Conservation (phyloP, 1,140 invertebrate genomes). For the Caenorhabditis inopinata region DNA sequence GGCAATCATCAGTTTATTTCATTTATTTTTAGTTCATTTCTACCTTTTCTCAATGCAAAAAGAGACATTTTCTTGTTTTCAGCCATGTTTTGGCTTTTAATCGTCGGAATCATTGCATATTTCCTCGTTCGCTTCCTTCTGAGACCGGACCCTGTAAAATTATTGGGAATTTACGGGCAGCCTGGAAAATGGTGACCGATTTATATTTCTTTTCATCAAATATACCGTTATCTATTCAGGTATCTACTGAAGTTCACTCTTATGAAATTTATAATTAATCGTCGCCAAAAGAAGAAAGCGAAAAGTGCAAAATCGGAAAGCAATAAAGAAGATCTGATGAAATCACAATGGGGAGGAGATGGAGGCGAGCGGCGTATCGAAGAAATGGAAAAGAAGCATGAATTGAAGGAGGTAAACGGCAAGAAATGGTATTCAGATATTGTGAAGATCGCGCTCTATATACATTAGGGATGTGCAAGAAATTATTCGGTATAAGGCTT, state of each 20-base stretch:
- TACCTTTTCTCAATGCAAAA: not conserved
- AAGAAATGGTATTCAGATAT: too few relatives aligned
- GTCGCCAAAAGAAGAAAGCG: constrained; percentile 41
- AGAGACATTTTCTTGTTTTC: not conserved
- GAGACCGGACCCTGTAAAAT: constrained; percentile 24
- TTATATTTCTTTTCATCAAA: too few relatives aligned
- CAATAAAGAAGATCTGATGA: constrained; percentile 37
- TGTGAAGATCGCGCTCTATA: too few relatives aligned
- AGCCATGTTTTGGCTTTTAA: constrained; percentile 27
- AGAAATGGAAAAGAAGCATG: constrained; percentile 49
- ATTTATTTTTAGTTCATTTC: not conserved
- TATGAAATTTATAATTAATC: constrained; percentile 45
- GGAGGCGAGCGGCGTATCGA: constrained; percentile 38
- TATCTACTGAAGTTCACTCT: constrained; percentile 46
- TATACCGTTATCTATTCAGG: too few relatives aligned
- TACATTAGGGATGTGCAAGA: too few relatives aligned
- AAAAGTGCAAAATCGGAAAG: not conserved
- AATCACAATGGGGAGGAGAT: constrained; percentile 21
- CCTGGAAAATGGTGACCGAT: constrained; percentile 50
- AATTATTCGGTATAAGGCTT: too few relatives aligned
- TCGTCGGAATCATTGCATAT: not conserved
- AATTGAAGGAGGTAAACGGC: constrained; percentile 30
- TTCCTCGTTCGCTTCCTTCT: not conserved
- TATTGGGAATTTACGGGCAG: constrained; percentile 35
- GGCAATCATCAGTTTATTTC: too few relatives aligned